Percentiles rank a stretch among this genome's conserved stretches.
Evolutionary conservation across 2,797 vertebrate species (phyloP).

Genomic region (Squalus acanthias): DNA sequence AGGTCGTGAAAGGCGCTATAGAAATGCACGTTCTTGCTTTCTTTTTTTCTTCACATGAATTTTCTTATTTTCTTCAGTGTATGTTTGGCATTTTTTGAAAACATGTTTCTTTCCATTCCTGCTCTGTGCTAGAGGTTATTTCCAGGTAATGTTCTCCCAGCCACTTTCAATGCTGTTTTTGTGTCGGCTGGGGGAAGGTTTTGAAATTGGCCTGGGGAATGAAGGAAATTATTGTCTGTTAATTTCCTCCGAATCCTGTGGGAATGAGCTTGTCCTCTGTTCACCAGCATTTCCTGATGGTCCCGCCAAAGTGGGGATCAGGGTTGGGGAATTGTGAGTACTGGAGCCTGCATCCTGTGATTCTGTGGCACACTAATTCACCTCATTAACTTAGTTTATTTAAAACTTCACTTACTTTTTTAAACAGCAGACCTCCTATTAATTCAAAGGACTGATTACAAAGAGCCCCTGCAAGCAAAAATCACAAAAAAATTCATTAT

Average conservation of each 20-base stretch:
- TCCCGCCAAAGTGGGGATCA: background rate
- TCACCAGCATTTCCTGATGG: background rate
- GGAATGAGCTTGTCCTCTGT: background rate
- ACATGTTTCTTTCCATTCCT: background rate
- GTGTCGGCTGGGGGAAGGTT: background rate
- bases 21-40: background rate
- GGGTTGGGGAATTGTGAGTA: background rate
- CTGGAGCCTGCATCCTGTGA: background rate
- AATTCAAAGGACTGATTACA: conserved; percentile 3
- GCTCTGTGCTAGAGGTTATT: background rate
- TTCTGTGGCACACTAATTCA: background rate
- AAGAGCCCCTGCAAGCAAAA: background rate
- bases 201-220: background rate
- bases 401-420: background rate
- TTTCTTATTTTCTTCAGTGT: background rate
- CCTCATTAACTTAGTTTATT: background rate
- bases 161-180: background rate
- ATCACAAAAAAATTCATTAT: background rate
- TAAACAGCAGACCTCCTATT: background rate
- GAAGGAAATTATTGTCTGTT: background rate
- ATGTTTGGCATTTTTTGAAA: background rate
- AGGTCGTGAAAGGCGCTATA: background rate
- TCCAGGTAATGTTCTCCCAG: background rate
- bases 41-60: background rate
- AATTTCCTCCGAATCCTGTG: background rate